Percentiles rank a stretch among this genome's conserved stretches.
phyloP scores from a whole-genome alignment of 2,888 invertebrate species.

The Drosophila colorata region DNA sequence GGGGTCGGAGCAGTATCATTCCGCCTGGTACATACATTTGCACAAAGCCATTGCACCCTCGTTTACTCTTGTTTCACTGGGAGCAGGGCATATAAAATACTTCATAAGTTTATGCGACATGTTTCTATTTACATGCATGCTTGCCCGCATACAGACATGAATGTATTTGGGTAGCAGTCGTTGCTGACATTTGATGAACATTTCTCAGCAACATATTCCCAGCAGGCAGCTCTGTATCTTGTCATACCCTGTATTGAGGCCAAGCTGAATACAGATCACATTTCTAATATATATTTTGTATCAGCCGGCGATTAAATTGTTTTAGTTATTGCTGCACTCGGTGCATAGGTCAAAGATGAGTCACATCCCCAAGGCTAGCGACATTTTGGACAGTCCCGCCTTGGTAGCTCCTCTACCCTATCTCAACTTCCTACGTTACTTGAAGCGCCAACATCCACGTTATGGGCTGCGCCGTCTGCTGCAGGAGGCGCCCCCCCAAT shows the following conservation, averaged over 20 bases:
- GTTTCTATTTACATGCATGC: slow-evolving; percentile 9
- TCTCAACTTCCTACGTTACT: slow-evolving; percentile 57
- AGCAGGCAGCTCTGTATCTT: neutral
- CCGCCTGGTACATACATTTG: no score
- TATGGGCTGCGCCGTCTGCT: slow-evolving; percentile 31
- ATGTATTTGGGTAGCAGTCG: slow-evolving; percentile 1
- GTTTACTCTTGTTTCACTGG: no score
- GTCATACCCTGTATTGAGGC: neutral
- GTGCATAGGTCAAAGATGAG: neutral
- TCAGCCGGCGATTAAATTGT: neutral
- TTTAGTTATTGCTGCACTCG: slow-evolving; percentile 3
- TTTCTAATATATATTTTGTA: neutral
- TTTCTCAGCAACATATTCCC: neutral
- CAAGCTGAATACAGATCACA: neutral
- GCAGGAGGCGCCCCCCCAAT: slow-evolving; percentile 39
- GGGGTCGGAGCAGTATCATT: no score
- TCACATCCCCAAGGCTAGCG: neutral
- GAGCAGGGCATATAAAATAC: neutral
- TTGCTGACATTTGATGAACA: neutral
- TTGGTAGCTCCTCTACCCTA: slow-evolving; percentile 50
- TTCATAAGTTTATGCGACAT: slow-evolving; percentile 15
- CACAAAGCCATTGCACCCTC: no score
- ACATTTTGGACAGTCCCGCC: slow-evolving; percentile 35
- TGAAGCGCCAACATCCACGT: slow-evolving; percentile 31
- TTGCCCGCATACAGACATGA: neutral